Percentiles rank a stretch among this genome's conserved stretches.
Conservation (phyloP, 1,140 invertebrate species). For the Papilio polyxenes region DNA sequence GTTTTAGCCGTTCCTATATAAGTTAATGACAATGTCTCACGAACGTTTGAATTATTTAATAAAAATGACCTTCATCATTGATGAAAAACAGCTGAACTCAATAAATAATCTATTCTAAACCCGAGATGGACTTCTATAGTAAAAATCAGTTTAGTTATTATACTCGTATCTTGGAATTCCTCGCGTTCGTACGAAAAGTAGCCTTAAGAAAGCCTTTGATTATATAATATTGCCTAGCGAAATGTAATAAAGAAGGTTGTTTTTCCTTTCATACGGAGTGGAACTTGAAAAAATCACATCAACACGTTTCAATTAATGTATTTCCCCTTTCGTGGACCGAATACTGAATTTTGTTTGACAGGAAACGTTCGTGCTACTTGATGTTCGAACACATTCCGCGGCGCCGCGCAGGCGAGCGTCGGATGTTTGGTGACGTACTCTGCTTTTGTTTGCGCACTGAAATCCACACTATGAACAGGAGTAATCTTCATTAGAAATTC, state of each 20-base stretch:
- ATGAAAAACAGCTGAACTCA: no score
- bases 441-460: slow-evolving; percentile 6
- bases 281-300: slow-evolving; percentile 67
- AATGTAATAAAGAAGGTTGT: not conserved
- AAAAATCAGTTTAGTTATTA: no score
- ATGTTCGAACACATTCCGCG: slow-evolving; percentile 51
- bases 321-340: slow-evolving; percentile 59
- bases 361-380: slow-evolving; percentile 51
- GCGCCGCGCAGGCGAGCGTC: slow-evolving; percentile 19
- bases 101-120: no score
- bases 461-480: not conserved
- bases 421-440: slow-evolving; percentile 39
- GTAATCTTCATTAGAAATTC: slow-evolving; percentile 14
- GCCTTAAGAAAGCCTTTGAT: no score
- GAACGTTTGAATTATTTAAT: no score
- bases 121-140: no score
- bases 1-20: no score
- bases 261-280: slow-evolving; percentile 40
- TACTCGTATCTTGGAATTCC: no score
- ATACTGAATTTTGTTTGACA: slow-evolving; percentile 66
- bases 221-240: not conserved
- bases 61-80: no score
- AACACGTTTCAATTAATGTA: slow-evolving; percentile 74
- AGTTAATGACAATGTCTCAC: no score
- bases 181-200: no score